Evolutionary conservation across 1,140 invertebrate species (phyloP).

Genomic region (Teleopsis dalmanni): DNA sequence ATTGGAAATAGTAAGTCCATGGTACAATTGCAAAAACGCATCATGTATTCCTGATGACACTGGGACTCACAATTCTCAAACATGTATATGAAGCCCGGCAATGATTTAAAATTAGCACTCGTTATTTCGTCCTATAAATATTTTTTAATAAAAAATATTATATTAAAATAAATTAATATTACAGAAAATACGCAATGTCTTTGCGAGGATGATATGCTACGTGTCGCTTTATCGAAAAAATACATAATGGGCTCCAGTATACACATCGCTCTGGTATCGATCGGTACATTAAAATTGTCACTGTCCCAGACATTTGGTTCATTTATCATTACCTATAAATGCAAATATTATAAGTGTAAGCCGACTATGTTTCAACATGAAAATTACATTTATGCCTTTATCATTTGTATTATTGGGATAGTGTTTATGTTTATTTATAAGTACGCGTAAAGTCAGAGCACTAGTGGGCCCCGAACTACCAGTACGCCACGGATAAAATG

Average conservation of each 20-base stretch:
- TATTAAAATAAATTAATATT: neutral
- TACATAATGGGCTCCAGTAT: neutral
- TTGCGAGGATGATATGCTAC: conserved; percentile 11
- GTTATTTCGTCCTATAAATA: conserved; percentile 11
- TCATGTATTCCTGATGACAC: conserved; percentile 27
- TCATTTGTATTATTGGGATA: conserved; percentile 11
- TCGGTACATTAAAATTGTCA: neutral
- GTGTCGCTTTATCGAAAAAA: conserved; percentile 20
- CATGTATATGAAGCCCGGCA: conserved; percentile 28
- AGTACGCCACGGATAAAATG: conserved; percentile 1
- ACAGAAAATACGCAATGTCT: conserved; percentile 22
- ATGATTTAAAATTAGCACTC: conserved; percentile 17
- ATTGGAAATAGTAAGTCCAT: conserved; percentile 34
- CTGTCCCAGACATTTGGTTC: conserved; percentile 5
- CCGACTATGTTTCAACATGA: neutral
- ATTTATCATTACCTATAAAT: neutral
- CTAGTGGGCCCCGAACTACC: neutral
- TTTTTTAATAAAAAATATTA: neutral
- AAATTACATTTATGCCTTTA: conserved; percentile 26
- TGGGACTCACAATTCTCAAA: conserved; percentile 31
- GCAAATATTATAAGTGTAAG: neutral
- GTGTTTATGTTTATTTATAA: neutral
- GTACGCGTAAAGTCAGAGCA: neutral
- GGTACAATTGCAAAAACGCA: conserved; percentile 33
- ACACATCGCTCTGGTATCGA: neutral